phyloP scores from a whole-genome alignment of 2,797 vertebrate genomes.

The Sebastes alutus region DNA sequence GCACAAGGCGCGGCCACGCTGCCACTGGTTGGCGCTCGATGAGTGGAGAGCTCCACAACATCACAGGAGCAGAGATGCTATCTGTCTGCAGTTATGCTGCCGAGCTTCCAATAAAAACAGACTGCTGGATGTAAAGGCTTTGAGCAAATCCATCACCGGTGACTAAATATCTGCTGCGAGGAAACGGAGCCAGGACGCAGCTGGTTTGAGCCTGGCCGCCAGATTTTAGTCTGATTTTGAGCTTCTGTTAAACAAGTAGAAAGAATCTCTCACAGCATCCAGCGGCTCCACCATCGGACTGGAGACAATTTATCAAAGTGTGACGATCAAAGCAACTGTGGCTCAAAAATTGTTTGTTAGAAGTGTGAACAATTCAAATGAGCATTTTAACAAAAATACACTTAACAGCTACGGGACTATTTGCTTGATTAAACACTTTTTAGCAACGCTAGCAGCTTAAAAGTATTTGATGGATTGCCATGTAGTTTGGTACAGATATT shows the following conservation, averaged over 20 bases:
- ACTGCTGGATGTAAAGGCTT: slow-evolving; percentile 42
- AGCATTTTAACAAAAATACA: background rate
- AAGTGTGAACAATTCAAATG: background rate
- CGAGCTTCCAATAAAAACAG: slow-evolving; percentile 65
- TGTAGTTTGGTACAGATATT: background rate
- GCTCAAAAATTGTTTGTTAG: background rate
- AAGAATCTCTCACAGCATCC: background rate
- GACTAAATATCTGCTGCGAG: slow-evolving; percentile 19
- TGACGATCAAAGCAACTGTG: background rate
- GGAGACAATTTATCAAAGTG: background rate
- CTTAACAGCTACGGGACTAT: background rate
- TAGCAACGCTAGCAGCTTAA: background rate
- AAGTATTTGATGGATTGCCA: background rate
- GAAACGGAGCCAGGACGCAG: slow-evolving; percentile 1
- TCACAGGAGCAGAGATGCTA: slow-evolving; percentile 64
- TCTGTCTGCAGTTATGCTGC: slow-evolving; percentile 39
- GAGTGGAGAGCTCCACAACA: slow-evolving; percentile 44
- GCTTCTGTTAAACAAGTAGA: background rate
- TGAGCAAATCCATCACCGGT: slow-evolving; percentile 27
- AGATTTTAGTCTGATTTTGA: background rate
- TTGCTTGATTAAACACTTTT: background rate
- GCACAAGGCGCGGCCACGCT: slow-evolving; percentile 28
- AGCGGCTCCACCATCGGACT: too few relatives aligned
- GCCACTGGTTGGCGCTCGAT: slow-evolving; percentile 49
- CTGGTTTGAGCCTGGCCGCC: background rate